Conservation (phyloP, 2,113 vertebrate genomes). For the Maccullochella peelii region DNA sequence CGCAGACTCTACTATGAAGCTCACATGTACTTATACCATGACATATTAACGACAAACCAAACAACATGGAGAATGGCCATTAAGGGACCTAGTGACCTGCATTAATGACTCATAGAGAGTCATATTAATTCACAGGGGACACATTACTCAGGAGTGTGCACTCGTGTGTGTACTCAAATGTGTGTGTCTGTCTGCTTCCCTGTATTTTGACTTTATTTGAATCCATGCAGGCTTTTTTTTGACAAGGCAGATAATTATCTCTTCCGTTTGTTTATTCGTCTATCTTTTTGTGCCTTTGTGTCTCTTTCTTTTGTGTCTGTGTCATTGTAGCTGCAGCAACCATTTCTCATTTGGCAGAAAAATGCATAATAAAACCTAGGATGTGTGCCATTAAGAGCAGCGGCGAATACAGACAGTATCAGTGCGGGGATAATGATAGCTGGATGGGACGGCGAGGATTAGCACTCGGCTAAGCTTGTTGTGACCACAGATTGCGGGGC, state of each 20-base stretch:
- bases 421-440: constrained; percentile 71
- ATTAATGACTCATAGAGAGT: constrained; percentile 70
- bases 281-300: constrained; percentile 16
- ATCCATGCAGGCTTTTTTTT: constrained; percentile 18
- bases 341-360: constrained; percentile 15
- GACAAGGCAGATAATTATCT: constrained; percentile 40
- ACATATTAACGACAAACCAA: constrained; percentile 65
- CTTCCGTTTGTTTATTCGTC: constrained; percentile 17
- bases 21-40: constrained; percentile 36
- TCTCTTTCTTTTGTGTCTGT: constrained; percentile 32
- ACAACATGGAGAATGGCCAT: constrained; percentile 64
- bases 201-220: constrained; percentile 43
- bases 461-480: constrained; percentile 75
- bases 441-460: constrained; percentile 74
- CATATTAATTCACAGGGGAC: constrained; percentile 63
- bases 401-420: constrained; percentile 66
- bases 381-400: constrained; percentile 55
- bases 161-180: constrained; percentile 4
- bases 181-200: constrained; percentile 31
- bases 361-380: constrained; percentile 10
- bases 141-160: constrained; percentile 42
- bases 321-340: neutral
- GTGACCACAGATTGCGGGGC: constrained; percentile 80
- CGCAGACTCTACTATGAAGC: constrained; percentile 15
- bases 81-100: constrained; percentile 65